Evolutionary conservation across 2,888 invertebrate genomes (phyloP).

Genomic region (Andricus quercusramuli): DNA sequence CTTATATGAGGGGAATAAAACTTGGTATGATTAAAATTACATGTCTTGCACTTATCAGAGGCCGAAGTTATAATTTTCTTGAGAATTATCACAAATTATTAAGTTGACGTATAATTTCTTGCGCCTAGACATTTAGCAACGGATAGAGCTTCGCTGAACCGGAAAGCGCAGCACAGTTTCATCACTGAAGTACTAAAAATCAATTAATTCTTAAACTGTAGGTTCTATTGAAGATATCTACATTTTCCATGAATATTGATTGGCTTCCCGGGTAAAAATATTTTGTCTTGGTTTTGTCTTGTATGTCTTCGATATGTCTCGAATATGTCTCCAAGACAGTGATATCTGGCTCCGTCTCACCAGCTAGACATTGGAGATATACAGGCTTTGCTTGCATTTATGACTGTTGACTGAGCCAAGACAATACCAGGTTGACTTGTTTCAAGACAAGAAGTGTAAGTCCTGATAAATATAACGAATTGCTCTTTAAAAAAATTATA

Average conservation of each 20-base stretch:
- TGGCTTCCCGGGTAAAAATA: too few species aligned
- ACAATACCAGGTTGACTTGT: too few species aligned
- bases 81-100: conserved; percentile 26
- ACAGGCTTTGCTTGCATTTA: too few species aligned
- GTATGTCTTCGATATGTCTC: too few species aligned
- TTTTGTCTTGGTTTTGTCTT: too few species aligned
- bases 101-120: background rate
- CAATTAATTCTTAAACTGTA: background rate
- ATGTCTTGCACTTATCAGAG: conserved; percentile 3
- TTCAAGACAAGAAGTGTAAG: too few species aligned
- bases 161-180: background rate
- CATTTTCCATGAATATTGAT: conserved; percentile 53
- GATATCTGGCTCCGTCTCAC: too few species aligned
- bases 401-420: too few species aligned
- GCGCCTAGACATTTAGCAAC: background rate
- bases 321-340: too few species aligned
- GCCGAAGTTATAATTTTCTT: conserved; percentile 30
- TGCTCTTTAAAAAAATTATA: too few species aligned
- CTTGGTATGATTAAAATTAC: conserved; percentile 32
- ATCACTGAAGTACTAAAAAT: background rate
- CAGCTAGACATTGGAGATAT: too few species aligned
- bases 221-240: conserved; percentile 32
- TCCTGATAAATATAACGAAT: too few species aligned
- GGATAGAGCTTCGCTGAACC: background rate
- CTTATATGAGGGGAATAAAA: conserved; percentile 17